A percentile compares a stretch with the other conserved stretches of the same genome.
These are phyloP conservation scores for Chelonus insularis DNA, from an alignment of 1,140 invertebrate genomes.

Conservation along the genomic window DNA sequence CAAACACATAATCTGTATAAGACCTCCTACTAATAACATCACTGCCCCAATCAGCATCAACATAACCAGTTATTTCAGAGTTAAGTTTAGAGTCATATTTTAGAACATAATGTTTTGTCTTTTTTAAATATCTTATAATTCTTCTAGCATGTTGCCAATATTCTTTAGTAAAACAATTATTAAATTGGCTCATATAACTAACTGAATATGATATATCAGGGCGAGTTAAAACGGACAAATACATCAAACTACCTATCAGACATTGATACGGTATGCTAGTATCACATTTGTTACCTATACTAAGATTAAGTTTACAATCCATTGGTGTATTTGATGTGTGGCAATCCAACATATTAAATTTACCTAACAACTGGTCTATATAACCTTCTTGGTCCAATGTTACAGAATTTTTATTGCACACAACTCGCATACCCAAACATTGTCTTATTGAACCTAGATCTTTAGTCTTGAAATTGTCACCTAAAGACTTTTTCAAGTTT, in stretches of 20 bases:
- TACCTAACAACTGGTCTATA: neutral
- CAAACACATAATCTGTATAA: slow-evolving; percentile 27
- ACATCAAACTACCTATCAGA: slow-evolving; percentile 17
- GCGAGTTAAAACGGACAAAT: slow-evolving; percentile 32
- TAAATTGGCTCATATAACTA: slow-evolving; percentile 32
- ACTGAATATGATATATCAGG: slow-evolving; percentile 47
- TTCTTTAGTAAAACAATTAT: slow-evolving; percentile 24
- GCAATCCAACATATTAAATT: neutral
- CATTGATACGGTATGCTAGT: slow-evolving; percentile 11
- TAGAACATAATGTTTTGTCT: neutral
- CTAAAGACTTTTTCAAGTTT: no score
- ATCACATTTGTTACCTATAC: neutral
- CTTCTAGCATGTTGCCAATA: slow-evolving; percentile 31
- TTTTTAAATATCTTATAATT: slow-evolving; percentile 22
- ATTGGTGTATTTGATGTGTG: neutral
- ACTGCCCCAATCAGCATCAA: slow-evolving; percentile 36
- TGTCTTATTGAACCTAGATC: neutral
- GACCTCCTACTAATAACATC: slow-evolving; percentile 30
- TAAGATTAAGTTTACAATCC: neutral
- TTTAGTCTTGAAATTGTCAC: neutral
- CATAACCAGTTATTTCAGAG: slow-evolving; percentile 25
- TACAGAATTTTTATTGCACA: neutral
- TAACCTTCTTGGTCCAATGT: neutral
- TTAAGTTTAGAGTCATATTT: slow-evolving; percentile 9
- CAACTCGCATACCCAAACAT: neutral